Evolutionary conservation across 1,140 invertebrate genomes (phyloP).

Genomic region (Solenopsis invicta): DNA sequence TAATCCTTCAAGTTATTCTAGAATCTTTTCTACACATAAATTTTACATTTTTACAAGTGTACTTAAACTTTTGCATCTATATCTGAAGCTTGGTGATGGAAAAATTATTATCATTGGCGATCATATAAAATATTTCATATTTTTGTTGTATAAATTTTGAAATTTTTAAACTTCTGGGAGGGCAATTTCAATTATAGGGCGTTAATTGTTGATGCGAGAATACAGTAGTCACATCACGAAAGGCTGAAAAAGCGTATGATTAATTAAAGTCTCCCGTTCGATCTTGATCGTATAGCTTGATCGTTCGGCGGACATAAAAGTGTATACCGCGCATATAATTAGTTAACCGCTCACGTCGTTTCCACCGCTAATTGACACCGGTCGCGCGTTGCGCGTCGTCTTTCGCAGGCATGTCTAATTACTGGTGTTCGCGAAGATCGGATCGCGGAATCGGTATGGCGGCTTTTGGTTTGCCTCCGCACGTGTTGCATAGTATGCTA

Average conservation of each 20-base stretch:
- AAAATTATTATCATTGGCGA: background rate
- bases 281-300: slow-evolving; percentile 21
- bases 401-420: slow-evolving; percentile 53
- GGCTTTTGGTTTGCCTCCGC: background rate
- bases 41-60: background rate
- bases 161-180: background rate
- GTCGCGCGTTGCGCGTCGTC: slow-evolving; percentile 44
- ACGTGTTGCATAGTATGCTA: slow-evolving; percentile 50
- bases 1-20: background rate
- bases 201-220: slow-evolving; percentile 14
- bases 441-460: slow-evolving; percentile 20
- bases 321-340: slow-evolving; percentile 45
- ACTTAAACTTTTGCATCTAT: background rate
- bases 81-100: background rate
- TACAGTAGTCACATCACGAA: slow-evolving; percentile 38
- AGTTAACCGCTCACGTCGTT: slow-evolving; percentile 56
- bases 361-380: slow-evolving; percentile 51
- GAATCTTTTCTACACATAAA: background rate
- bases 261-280: slow-evolving; percentile 31
- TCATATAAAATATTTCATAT: background rate
- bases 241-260: slow-evolving; percentile 37
- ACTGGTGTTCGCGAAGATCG: slow-evolving; percentile 35
- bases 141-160: background rate
- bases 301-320: slow-evolving; percentile 30
- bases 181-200: slow-evolving; percentile 3